Evolutionary conservation across 2,113 vertebrate species (phyloP).

Genomic region (Deroptyus accipitrinus): DNA sequence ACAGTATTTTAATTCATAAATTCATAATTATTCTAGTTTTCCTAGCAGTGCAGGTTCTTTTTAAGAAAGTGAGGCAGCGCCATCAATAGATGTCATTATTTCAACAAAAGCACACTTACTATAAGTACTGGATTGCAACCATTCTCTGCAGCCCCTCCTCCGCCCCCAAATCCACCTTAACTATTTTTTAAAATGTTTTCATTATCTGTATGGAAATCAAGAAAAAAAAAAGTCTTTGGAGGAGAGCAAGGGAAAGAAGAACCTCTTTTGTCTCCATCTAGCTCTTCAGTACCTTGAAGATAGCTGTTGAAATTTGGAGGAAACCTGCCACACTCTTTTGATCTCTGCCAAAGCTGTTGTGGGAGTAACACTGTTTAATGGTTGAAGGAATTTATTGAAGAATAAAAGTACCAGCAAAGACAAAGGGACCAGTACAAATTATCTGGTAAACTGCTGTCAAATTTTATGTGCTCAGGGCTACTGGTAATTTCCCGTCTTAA

Average conservation of each 20-base stretch:
- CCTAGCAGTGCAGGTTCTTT: not conserved
- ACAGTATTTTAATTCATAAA: not conserved
- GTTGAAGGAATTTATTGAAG: conserved; percentile 31
- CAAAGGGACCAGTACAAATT: not conserved
- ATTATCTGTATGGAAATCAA: not conserved
- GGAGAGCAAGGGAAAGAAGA: not conserved
- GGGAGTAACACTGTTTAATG: conserved; percentile 5
- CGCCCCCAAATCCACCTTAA: not conserved
- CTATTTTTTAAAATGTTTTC: conserved; percentile 18
- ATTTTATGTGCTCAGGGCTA: not conserved
- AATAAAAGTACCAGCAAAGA: conserved; percentile 32
- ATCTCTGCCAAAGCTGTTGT: not conserved
- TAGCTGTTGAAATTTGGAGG: not conserved
- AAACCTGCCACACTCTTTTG: conserved; percentile 1
- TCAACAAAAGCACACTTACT: not conserved
- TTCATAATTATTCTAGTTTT: conserved; percentile 26
- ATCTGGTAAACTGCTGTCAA: not conserved
- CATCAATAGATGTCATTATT: conserved; percentile 1
- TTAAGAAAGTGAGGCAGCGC: not conserved
- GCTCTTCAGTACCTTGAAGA: not conserved
- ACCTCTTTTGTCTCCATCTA: not conserved
- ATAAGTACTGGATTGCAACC: not conserved
- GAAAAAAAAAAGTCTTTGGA: not conserved
- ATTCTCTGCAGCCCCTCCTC: not conserved
- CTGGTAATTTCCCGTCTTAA: not conserved